Evolutionary conservation across 2,888 invertebrate genomes (phyloP).

Genomic region (Coleophora deauratella): DNA sequence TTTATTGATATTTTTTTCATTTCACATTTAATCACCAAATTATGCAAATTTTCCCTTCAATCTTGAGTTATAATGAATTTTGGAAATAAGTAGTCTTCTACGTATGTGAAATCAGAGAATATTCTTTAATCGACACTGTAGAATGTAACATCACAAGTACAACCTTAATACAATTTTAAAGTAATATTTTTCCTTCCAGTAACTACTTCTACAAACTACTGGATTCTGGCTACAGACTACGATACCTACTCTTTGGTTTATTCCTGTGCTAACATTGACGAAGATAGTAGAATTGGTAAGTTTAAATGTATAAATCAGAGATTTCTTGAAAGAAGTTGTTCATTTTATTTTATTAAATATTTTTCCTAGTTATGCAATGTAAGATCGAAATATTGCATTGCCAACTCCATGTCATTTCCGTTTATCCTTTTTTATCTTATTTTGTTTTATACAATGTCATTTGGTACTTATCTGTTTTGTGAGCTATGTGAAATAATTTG

Average conservation of each 20-base stretch:
- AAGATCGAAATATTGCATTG: no score
- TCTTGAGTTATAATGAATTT: background rate
- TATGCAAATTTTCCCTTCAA: background rate
- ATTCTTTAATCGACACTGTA: no score
- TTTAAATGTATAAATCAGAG: constrained; percentile 12
- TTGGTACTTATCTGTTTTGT: no score
- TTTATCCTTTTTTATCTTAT: no score
- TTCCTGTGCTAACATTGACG: constrained; percentile 66
- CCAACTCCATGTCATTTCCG: no score
- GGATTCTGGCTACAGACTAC: constrained; percentile 70
- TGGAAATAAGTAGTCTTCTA: background rate
- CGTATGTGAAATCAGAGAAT: background rate
- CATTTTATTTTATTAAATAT: background rate
- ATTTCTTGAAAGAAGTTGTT: constrained; percentile 21
- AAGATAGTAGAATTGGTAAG: constrained; percentile 47
- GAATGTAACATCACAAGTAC: no score
- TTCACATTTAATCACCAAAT: background rate
- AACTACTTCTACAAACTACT: constrained; percentile 16
- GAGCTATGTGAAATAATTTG: no score
- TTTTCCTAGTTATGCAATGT: background rate
- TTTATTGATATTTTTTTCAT: background rate
- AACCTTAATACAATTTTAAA: background rate
- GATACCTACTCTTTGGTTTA: constrained; percentile 74
- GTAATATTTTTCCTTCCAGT: constrained; percentile 27
- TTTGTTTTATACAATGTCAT: no score